Evolutionary conservation across 2,888 invertebrate species (phyloP), one percentile per base, ranked within the genome.

Genomic region (Cryptocephalus moraei): DNA sequence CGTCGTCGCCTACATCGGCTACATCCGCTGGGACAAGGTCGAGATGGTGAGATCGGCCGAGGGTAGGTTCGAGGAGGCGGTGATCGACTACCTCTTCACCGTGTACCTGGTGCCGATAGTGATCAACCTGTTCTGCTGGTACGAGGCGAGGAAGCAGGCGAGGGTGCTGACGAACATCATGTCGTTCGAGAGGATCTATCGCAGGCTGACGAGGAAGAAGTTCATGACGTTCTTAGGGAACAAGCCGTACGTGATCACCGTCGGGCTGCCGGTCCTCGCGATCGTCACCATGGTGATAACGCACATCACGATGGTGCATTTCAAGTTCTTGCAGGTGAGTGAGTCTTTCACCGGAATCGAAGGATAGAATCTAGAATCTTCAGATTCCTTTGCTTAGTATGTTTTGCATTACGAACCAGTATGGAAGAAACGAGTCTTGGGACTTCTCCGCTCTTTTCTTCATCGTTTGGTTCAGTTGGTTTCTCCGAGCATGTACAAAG

Each of bases 11-110:
- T 60, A 81, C 56, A 74, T 82, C 11, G 66, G 75, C 0, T 84
- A 81, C 58, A 73, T 83, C 2, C 77, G 80, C 41, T 74, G 78
- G 52, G 73, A 80, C 57, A 79, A 79, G 52, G 78, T 83, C 1
- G 75, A 78, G 57, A 77, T 82, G 50, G 43, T 43, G 33, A 33
- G 74, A 41, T 75, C 79, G 0, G 69, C 79, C 1, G 82, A 81
- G 61, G 82, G 82, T 0, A 78, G 81, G 53, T 85, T 85, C 51
- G 85, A 84, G 57, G 84, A 85, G 65, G 82, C 83, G 1, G 85
- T 84, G 0, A 84, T 85, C 57, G 84, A 83, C 48, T 85, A 85
- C 61, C 70, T 85, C 1, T 85, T 85, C 57, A 76, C 82, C n/a
- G 81, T 84, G 1, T 84, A 84, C 62, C 71, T 85, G 49, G 72